Evolutionary conservation across 2,797 vertebrate genomes (phyloP).

Genomic region (Diplodus puntazzo): DNA sequence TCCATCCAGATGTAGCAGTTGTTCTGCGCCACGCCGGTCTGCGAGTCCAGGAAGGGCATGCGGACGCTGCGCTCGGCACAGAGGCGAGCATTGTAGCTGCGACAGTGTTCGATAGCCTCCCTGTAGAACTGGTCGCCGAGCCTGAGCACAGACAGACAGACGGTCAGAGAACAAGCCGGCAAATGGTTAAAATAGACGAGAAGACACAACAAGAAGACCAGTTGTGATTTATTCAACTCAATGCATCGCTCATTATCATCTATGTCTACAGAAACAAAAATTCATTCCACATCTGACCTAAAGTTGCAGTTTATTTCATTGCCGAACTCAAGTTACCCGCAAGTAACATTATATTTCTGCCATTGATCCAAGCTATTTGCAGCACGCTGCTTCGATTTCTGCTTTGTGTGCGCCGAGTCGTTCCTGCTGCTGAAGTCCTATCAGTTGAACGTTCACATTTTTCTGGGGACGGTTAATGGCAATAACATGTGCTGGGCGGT

Average conservation of each 20-base stretch:
- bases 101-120: conserved; percentile 97
- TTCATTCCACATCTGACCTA: conserved; percentile 25
- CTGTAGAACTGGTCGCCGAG: conserved; percentile 98
- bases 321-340: conserved; percentile 12
- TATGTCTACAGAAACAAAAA: neutral
- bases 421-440: conserved; percentile 11
- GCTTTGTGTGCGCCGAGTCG: conserved; percentile 18
- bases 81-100: conserved; percentile 95
- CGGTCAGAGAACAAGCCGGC: neutral
- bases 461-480: conserved; percentile 30
- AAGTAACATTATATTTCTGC: conserved; percentile 29
- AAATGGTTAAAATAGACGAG: neutral
- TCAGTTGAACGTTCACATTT: conserved; percentile 34
- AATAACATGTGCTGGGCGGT: conserved; percentile 16
- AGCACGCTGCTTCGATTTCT: conserved; percentile 43
- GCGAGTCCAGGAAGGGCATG: conserved; percentile 96
- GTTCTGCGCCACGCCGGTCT: conserved; percentile 98
- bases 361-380: conserved; percentile 25
- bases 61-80: conserved; percentile 95
- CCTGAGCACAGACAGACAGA: conserved; percentile 73
- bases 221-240: neutral
- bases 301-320: conserved; percentile 3
- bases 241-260: conserved; percentile 11
- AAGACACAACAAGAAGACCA: neutral
- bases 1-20: conserved; percentile 99